Conservation (phyloP, 2,888 invertebrate species). For the Morpho helenor region DNA sequence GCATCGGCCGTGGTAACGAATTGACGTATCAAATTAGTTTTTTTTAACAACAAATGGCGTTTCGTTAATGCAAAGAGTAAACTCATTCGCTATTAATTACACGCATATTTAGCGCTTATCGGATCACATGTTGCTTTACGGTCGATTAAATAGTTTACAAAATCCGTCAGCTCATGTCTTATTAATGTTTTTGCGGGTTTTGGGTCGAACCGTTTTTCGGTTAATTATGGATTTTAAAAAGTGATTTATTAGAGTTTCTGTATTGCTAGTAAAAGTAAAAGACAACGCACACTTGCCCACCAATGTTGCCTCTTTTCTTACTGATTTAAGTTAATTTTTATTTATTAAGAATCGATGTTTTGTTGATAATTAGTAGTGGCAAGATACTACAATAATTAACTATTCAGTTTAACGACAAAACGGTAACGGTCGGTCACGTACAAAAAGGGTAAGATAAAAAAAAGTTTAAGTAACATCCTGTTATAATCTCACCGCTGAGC, state of each 20-base stretch:
- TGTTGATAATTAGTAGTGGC: too few species aligned
- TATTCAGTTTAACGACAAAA: too few species aligned
- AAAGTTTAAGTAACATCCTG: too few species aligned
- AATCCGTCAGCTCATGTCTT: constrained; percentile 2
- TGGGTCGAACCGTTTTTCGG: neutral
- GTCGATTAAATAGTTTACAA: neutral
- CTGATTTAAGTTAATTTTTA: too few species aligned
- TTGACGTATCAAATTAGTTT: constrained; percentile 14
- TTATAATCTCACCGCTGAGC: too few species aligned
- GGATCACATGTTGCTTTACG: constrained; percentile 8
- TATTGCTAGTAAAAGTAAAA: neutral
- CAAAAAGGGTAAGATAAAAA: too few species aligned
- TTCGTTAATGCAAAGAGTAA: constrained; percentile 31
- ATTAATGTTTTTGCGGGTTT: constrained; percentile 3
- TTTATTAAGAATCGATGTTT: too few species aligned
- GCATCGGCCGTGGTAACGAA: neutral
- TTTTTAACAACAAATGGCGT: constrained; percentile 9
- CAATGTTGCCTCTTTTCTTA: too few species aligned
- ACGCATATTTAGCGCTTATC: constrained; percentile 22
- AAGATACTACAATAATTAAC: too few species aligned
- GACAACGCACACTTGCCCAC: too few species aligned
- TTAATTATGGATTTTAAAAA: constrained; percentile 1
- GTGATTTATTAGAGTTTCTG: constrained; percentile 3
- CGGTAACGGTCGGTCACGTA: too few species aligned
- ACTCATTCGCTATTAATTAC: constrained; percentile 33